A percentile compares a stretch with the other conserved stretches of the same genome.
phyloP scores from a whole-genome alignment of 2,797 vertebrate species.

The Spheniscus humboldti region DNA sequence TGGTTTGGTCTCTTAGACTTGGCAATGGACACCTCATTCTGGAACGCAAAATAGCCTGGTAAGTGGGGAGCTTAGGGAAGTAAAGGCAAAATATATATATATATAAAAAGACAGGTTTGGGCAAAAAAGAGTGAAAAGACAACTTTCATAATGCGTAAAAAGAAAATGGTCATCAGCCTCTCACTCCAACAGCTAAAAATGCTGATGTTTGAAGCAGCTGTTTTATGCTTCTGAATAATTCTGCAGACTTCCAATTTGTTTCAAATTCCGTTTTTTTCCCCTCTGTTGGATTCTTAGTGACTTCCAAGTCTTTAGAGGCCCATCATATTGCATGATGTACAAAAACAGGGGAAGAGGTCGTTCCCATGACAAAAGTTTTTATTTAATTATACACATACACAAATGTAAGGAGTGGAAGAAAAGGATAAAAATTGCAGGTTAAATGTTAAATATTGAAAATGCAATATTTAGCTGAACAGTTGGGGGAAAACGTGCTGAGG shows the following conservation, averaged over 20 bases:
- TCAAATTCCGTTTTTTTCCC: not conserved
- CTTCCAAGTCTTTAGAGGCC: not conserved
- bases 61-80: not conserved
- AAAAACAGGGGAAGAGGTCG: not conserved
- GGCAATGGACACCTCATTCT: not conserved
- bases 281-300: not conserved
- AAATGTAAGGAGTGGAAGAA: not conserved
- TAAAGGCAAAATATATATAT: not conserved
- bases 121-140: not conserved
- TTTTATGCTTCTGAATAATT: not conserved
- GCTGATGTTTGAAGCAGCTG: not conserved
- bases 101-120: not conserved
- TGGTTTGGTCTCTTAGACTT: not conserved
- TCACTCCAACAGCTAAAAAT: not conserved
- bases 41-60: not conserved
- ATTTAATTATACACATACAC: not conserved
- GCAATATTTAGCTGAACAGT: not conserved
- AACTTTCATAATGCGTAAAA: not conserved
- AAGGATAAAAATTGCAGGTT: not conserved
- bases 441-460: not conserved
- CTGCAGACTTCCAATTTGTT: not conserved
- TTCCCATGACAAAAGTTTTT: not conserved
- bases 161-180: not conserved
- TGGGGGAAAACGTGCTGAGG: not conserved
- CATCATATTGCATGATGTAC: not conserved